Conservation (phyloP, 2,113 vertebrate genomes). For the Ictidomys tridecemlineatus region DNA sequence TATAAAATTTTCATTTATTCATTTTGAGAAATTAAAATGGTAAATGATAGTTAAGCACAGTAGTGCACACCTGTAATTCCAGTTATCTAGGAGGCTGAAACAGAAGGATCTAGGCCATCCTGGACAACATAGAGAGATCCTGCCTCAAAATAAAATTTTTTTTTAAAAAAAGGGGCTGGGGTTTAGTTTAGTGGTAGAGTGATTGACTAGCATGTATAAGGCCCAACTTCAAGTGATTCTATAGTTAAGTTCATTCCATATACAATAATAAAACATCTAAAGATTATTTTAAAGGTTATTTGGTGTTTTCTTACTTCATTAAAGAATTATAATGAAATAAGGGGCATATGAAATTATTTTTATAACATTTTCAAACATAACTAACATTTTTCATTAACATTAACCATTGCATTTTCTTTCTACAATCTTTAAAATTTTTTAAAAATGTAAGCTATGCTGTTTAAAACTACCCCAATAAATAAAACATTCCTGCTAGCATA, state of each 20-base stretch:
- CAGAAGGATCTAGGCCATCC: no score
- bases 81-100: no score
- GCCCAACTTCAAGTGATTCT: neutral
- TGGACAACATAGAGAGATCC: no score
- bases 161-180: no score
- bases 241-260: constrained; percentile 3
- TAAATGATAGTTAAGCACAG: neutral
- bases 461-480: constrained; percentile 30
- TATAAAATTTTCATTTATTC: constrained; percentile 2
- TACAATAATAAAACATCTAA: neutral
- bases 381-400: neutral
- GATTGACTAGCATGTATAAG: no score
- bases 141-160: no score
- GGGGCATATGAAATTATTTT: neutral
- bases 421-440: neutral
- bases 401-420: neutral
- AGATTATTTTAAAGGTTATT: neutral
- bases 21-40: neutral
- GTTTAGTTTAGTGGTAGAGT: no score
- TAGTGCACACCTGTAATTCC: no score
- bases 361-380: constrained; percentile 15
- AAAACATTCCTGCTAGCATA: neutral
- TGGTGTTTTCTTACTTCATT: neutral
- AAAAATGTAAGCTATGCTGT: neutral
- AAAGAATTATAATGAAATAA: neutral